Base-by-base conservation (phyloP, 2,888 invertebrate genomes). In the Drosophila testacea region DNA sequence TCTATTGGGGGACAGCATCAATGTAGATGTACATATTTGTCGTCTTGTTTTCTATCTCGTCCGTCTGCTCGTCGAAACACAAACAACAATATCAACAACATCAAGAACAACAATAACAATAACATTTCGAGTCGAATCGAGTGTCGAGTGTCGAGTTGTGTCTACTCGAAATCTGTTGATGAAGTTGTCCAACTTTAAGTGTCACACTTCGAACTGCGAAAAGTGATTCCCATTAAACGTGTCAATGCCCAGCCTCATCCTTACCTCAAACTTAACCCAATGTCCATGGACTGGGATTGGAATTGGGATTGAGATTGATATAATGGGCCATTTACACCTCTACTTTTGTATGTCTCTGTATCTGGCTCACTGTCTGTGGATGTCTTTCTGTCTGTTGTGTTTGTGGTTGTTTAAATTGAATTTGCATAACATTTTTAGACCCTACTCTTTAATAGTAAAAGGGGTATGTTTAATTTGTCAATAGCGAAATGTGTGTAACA, bases 131-230 rank as follows among this genome's bases (percentile, higher is more conserved):
- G 10, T 42, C 42, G 55, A 55, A 22, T 39, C 3, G 22, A 22
- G 22, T 22, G 3, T 22, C 22, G 22, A 22, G 22, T 22, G 22
- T 22, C 22, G 22, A 22, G 32, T 32, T 41, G 56, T 47, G 52
- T 47, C 52, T 47, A 51, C 57, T 13, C 55, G 34, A 55, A 83
- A 65, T 67, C 73, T 73, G 73, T 62, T 78, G 73, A 81, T 81
- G 70, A 81, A 83, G 81, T 84, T 84, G 63, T 68, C 63, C 63
- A 73, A 81, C 79, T 81, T 81, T 73, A 78, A 81, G 72, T 78
- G 75, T 11, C 81, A 44, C 51, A 64, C 64, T 56, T 65, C 73
- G 66, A 69, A 56, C 59, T 63, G 76, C 46, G 55, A 39, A 63
- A 72, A 77, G 73, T 73, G 83, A 73, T 80, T 69, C 41, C 67